Evolutionary conservation across 2,888 invertebrate genomes (phyloP).

Genomic region (Tachina grossa): DNA sequence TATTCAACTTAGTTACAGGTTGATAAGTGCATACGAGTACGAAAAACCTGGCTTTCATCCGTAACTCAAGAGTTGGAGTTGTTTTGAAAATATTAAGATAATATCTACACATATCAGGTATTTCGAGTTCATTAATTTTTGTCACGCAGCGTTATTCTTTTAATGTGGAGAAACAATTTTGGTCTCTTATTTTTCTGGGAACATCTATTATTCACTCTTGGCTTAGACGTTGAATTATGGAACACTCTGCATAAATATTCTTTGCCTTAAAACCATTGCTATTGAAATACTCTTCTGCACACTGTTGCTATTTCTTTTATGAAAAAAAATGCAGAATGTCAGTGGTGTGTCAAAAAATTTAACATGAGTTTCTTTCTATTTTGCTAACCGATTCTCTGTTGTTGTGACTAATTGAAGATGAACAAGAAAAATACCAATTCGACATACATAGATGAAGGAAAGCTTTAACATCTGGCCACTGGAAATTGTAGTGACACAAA

Average conservation of each 20-base stretch:
- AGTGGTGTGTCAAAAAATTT: constrained; percentile 34
- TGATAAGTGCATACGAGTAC: too few relatives aligned
- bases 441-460: not conserved
- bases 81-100: too few relatives aligned
- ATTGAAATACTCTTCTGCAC: not conserved
- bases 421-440: not conserved
- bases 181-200: too few relatives aligned
- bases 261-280: not conserved
- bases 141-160: too few relatives aligned
- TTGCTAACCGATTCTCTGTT: constrained; percentile 3
- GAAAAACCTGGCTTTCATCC: too few relatives aligned
- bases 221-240: too few relatives aligned
- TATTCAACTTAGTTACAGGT: too few relatives aligned
- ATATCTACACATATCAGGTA: too few relatives aligned
- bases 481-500: constrained; percentile 14
- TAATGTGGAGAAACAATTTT: too few relatives aligned
- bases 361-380: constrained; percentile 9
- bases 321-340: constrained; percentile 35
- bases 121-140: too few relatives aligned
- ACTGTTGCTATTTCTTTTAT: constrained; percentile 4
- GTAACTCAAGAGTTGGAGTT: too few relatives aligned
- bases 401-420: constrained; percentile 28
- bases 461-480: constrained; percentile 31
- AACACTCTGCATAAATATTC: not conserved
- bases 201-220: too few relatives aligned